Base-by-base conservation (phyloP, 2,888 invertebrate genomes). In the Penaeus monodon region DNA sequence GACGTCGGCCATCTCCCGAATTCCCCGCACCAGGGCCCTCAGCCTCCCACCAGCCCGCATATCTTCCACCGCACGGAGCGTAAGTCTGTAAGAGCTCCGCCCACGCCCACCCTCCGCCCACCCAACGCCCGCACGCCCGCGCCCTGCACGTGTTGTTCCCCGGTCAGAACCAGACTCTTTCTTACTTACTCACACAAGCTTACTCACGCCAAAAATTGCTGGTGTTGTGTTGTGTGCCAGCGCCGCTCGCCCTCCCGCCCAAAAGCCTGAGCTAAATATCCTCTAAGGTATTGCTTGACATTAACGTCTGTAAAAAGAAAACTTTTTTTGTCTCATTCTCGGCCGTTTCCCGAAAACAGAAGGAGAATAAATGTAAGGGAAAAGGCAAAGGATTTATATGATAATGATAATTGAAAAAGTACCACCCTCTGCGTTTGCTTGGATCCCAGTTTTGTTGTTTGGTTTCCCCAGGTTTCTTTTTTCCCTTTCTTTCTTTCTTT, bases 71-170 rank as follows among this genome's bases (percentile, higher is more conserved):
- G n/a, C 8, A 44, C 77, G 81, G 81, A 81, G 81, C 81, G 86
- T 86, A 86, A 86, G 86, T 86, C 76, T 77, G 82, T 64, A 49
- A 66, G 44, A 27, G 76, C 76, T 76, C 76, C 76, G 49, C 20
- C 44, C 38, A 49, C 76, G 76, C 76, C 76, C 44, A 76, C 38
- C 76, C 76, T 49, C 44, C 38, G 76, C 76, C 76, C n/a, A 38
- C 29, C 44, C 49, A 38, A n/a, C 49, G 76, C 76, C 38, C 76
- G 76, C 76, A 76, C 38, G 76, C 76, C 76, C n/a, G 73, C 29
- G 76, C 49, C 76, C 12, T 76, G 76, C 76, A 76, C 76, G 76
- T 76, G 24, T 57, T 77, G 49, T 63, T 77, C 63, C n/a, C 77
- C 76, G 63, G 57, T 14, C 57, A 78, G 64, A 63, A 79, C 79